Conservation (phyloP, 2,797 vertebrate genomes). For the Hypotaenidia okinawae region DNA sequence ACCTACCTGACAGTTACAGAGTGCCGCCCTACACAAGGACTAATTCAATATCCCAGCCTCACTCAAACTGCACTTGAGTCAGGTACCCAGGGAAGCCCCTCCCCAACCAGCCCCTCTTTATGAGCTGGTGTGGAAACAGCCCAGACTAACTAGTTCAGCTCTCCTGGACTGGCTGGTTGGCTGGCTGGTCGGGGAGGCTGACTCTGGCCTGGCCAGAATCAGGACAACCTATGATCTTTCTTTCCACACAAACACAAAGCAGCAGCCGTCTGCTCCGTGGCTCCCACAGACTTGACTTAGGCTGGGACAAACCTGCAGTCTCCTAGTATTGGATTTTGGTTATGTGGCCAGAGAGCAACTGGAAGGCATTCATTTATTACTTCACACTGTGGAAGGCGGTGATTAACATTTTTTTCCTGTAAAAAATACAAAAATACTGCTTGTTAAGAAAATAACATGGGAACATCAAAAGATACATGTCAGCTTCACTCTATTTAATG, state of each 20-base stretch:
- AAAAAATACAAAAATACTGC: not conserved
- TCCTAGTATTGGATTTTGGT: not conserved
- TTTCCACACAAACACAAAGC: not conserved
- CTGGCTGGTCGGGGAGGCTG: no score
- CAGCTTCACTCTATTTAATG: not conserved
- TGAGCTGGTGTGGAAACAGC: no score
- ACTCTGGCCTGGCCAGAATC: no score
- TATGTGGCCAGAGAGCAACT: not conserved
- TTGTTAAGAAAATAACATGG: not conserved
- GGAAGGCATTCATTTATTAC: not conserved
- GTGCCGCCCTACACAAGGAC: no score
- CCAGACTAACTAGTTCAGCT: no score
- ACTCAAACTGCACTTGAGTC: no score
- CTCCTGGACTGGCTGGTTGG: no score
- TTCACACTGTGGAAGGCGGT: not conserved
- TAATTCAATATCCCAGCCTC: no score
- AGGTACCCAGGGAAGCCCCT: no score
- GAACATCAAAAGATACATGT: not conserved
- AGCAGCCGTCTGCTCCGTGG: accelerated
- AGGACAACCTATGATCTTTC: not conserved
- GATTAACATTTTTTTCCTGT: not conserved
- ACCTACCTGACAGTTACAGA: no score
- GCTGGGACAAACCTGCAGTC: accelerated
- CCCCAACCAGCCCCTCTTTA: no score
- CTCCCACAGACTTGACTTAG: not conserved